These are phyloP conservation scores for Psettodes erumei DNA, from an alignment of 2,113 vertebrate species.

Conservation along the genomic window DNA sequence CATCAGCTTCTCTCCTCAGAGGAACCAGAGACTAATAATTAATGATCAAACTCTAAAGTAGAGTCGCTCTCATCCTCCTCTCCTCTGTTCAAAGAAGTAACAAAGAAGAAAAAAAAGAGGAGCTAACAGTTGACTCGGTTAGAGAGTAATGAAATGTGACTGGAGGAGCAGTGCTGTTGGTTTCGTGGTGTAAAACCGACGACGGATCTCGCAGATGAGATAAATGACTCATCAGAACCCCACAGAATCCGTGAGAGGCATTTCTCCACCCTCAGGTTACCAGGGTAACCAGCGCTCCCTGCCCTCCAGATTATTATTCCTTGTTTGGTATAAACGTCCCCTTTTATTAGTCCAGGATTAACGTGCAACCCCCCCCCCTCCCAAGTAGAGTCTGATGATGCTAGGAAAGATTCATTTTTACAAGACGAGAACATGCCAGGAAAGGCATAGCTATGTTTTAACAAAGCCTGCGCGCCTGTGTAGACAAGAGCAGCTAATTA, in stretches of 20 bases:
- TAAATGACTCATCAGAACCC: slow-evolving; percentile 49
- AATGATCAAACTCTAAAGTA: slow-evolving; percentile 76
- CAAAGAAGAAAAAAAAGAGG: slow-evolving; percentile 44
- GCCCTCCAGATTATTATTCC: slow-evolving; percentile 55
- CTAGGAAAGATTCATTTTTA: slow-evolving; percentile 39
- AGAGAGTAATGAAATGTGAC: slow-evolving; percentile 57
- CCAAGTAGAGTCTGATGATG: slow-evolving; percentile 15
- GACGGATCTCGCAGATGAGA: slow-evolving; percentile 36
- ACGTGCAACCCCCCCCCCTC: no score
- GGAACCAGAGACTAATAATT: slow-evolving; percentile 78
- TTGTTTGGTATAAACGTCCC: slow-evolving; percentile 54
- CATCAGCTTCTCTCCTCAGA: slow-evolving; percentile 78
- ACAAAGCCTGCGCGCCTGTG: slow-evolving; percentile 64
- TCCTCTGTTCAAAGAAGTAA: no score
- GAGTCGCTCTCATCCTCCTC: slow-evolving; percentile 50
- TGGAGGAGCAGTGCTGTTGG: slow-evolving; percentile 21
- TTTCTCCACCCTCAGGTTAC: slow-evolving; percentile 43
- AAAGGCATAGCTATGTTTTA: slow-evolving; percentile 62
- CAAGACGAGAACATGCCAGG: slow-evolving; percentile 56
- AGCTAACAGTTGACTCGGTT: slow-evolving; percentile 51
- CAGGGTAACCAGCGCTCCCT: slow-evolving; percentile 31
- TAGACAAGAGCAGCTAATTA: slow-evolving; percentile 77
- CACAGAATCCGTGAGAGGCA: slow-evolving; percentile 23
- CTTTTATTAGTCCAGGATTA: slow-evolving; percentile 53
- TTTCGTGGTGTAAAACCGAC: slow-evolving; percentile 16